Evolutionary conservation across 1,140 invertebrate genomes (phyloP), one percentile per base, ranked within the genome.

Genomic region (Nixonia krombeini): DNA sequence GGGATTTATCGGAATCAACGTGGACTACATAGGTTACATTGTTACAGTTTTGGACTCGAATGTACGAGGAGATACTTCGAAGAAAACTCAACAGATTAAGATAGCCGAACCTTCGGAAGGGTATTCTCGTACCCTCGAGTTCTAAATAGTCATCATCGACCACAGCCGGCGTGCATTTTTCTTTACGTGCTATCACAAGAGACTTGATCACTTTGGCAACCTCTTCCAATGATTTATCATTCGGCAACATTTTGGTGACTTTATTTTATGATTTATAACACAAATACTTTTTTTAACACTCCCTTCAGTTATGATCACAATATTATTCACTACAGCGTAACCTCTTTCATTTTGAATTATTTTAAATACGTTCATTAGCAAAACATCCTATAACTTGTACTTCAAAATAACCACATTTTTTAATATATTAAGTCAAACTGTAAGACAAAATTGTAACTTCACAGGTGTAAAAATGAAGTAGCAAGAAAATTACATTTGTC

Each of bases 1-100:
- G 62, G 0, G 69, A 61, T 26, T 76, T 77, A 1, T 76, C 57
- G 0, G 68, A 51, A 0, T 67, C 47, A 0, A 80, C 62, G 4
- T 69, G 71, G 7, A 28, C 28, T 0, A 72, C 52, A 4, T 59
- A 68, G 12, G 55, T 1, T 1, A 6, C n/a, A n/a, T 51, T 50
- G 10, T 72, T 37, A 0, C 5, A 3, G 0, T 17, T n/a, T 3
- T 52, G 5, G 2, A 80, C 0, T 1, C 0, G 8, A 1, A 79
- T 38, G 5, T 55, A 28, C 0, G 70, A 29, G 0, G 49, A 16
- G 8, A 80, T 59, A 33, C 42, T 70, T 1, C 21, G 1, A 0
- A 83, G 9, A 50, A 74, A 80, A 1, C 45, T 29, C 0, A 47
- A 0, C 0, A 80, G 12, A 12, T 37, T 41, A 0, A 1, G 0